Conservation (phyloP, 2,888 invertebrate genomes). For the Acholoe squamosa region DNA sequence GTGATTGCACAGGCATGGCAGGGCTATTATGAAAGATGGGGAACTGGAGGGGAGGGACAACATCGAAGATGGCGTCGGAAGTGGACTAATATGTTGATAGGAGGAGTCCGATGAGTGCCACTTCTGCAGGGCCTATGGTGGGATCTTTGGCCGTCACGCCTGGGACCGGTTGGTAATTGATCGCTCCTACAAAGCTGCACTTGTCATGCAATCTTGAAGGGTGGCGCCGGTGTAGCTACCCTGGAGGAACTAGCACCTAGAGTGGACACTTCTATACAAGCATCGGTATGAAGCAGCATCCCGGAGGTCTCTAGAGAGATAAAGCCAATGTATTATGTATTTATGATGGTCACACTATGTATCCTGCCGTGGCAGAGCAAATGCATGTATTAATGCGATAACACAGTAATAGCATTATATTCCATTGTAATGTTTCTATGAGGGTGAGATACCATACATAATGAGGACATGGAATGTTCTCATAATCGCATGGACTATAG, state of each 20-base stretch:
- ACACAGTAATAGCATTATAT: no score
- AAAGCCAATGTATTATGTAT: no score
- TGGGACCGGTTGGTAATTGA: slow-evolving; percentile 37
- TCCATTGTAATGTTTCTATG: no score
- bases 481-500: no score
- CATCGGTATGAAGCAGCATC: no score
- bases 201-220: slow-evolving; percentile 29
- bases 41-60: background rate
- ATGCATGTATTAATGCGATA: no score
- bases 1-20: background rate
- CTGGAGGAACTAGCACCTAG: background rate
- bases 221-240: slow-evolving; percentile 3
- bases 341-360: no score
- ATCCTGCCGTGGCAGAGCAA: no score
- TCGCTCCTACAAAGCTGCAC: slow-evolving; percentile 26
- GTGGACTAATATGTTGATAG: slow-evolving; percentile 53
- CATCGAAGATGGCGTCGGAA: background rate
- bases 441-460: no score
- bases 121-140: background rate
- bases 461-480: no score
- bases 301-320: no score
- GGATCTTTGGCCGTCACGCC: slow-evolving; percentile 26
- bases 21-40: background rate
- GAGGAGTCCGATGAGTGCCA: background rate
- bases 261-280: no score